Base-by-base conservation (phyloP, 2,797 vertebrate genomes). In the Thamnophis elegans region DNA sequence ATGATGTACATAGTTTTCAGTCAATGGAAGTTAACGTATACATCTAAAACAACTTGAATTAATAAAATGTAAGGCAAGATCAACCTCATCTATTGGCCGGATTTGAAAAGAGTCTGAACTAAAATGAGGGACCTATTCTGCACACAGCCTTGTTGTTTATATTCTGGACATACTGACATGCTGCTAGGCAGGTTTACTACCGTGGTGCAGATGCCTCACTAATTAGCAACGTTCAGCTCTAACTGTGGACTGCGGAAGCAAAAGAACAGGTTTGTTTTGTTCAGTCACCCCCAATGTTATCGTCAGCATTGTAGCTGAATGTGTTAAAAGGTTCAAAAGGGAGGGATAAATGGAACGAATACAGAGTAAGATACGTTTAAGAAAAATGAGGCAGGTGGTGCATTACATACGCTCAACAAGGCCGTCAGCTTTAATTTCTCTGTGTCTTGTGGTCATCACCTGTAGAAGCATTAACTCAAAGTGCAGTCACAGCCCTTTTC, bases 391-490 rank as follows among this genome's bases (percentile, higher is more conserved):
- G 91, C 93, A 91, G 93, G 93, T 92, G 93, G 78, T 92, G 88
- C 91, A 91, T 96, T 96, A 96, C 95, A 94, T 96, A 96, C 95
- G 95, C 94, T 94, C 92, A 90, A 94, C 89, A 94, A 92, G 93
- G 93, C 93, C 86, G 93, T 86, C 93, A 92, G 93, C 91, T 94
- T 94, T 92, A 89, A 92, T 94, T 94, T 94, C 89, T 94, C 94
- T 94, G 85, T 95, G 93, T 94, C 94, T 96, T 94, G 94, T 91
- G 93, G 95, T 93, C 94, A 88, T 95, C 95, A 95, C 95, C 95
- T 96, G 95, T 93, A 94, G 94, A 95, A 95, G 95, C 92, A 95
- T 95, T 92, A 96, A 95, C 94, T 93, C 88, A 94, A 90, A 96
- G 94, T 92, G 94, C 95, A 93, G 91, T 94, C 93, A 95, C 93